Conservation (phyloP, 2,888 invertebrate genomes). For the Schrankia costaestrigalis region DNA sequence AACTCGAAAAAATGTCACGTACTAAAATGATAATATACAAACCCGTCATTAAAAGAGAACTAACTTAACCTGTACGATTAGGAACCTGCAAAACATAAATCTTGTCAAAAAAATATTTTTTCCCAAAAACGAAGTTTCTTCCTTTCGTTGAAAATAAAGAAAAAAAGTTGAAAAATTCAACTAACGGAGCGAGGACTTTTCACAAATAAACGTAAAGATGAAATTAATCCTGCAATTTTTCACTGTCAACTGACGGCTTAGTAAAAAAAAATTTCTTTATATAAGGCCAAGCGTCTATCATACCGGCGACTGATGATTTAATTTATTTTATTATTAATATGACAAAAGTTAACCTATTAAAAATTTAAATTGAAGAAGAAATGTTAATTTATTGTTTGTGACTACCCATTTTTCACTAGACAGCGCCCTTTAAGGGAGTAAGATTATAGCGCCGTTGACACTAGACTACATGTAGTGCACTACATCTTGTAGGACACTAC, state of each 20-base stretch:
- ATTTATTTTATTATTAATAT: too few relatives aligned
- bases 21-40: not conserved
- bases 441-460: too few relatives aligned
- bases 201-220: constrained; percentile 26
- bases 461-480: too few relatives aligned
- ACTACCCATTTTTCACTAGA: too few relatives aligned
- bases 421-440: too few relatives aligned
- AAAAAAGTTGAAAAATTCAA: constrained; percentile 22
- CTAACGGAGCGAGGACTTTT: constrained; percentile 27
- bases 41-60: too few relatives aligned
- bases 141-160: too few relatives aligned
- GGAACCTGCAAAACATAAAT: constrained; percentile 8
- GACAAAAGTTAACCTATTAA: too few relatives aligned
- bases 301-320: not conserved
- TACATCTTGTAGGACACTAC: too few relatives aligned
- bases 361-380: too few relatives aligned
- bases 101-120: constrained; percentile 11
- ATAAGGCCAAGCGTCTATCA: constrained; percentile 1
- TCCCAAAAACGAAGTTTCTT: constrained; percentile 2
- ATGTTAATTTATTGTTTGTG: too few relatives aligned
- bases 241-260: constrained; percentile 37
- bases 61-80: not conserved
- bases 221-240: constrained; percentile 41
- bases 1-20: too few relatives aligned
- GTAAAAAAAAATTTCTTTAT: constrained; percentile 30